These are phyloP conservation scores for Pongo abelii DNA, from an alignment of 2,113 vertebrate genomes.

Conservation along the genomic window DNA sequence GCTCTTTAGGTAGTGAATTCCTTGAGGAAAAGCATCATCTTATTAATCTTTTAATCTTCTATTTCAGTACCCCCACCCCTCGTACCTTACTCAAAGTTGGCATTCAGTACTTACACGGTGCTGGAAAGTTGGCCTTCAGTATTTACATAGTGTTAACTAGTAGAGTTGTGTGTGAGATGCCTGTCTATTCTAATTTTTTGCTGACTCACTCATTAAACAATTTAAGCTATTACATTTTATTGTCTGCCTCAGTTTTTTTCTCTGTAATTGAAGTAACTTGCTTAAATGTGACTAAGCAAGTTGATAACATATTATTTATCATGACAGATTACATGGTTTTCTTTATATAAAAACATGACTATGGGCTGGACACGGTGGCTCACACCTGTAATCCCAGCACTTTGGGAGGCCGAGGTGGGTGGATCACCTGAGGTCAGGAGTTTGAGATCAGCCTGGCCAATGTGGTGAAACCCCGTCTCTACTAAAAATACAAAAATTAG, in stretches of 20 bases:
- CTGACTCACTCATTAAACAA: not conserved
- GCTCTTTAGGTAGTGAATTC: not conserved
- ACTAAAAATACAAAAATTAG: no score
- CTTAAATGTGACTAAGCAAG: not conserved
- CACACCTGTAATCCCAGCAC: no score
- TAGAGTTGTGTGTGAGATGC: not conserved
- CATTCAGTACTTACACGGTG: not conserved
- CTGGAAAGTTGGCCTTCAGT: not conserved
- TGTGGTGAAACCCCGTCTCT: no score
- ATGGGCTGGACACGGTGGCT: no score
- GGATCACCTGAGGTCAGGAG: no score
- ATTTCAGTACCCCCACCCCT: not conserved
- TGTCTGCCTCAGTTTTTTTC: not conserved
- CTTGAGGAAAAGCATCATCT: not conserved
- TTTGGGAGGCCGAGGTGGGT: no score
- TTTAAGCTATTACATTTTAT: slow-evolving; percentile 22
- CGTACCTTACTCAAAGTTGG: not conserved
- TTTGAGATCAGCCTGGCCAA: no score
- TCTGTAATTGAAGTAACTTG: not conserved
- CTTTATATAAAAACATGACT: not conserved
- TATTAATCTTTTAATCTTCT: not conserved
- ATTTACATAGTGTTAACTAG: not conserved
- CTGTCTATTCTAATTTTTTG: not conserved
- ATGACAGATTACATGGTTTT: not conserved
- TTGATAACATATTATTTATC: not conserved